Conservation (phyloP, 2,888 invertebrate species). For the Cremastobaeus sp. region DNA sequence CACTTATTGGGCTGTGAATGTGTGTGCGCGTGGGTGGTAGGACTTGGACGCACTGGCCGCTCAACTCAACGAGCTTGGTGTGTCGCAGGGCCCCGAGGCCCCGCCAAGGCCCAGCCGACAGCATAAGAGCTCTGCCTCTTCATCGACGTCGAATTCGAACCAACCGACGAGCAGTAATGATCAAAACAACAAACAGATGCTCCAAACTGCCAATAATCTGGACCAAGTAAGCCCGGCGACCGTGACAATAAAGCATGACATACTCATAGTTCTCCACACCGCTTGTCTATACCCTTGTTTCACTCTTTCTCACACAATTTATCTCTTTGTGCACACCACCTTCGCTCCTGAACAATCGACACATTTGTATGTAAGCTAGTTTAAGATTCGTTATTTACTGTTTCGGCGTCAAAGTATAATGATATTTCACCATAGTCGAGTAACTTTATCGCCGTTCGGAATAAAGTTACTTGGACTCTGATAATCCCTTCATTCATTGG, state of each 20-base stretch:
- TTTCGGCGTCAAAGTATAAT: no score
- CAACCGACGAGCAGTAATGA: constrained; percentile 71
- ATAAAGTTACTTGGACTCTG: no score
- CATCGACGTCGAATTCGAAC: constrained; percentile 70
- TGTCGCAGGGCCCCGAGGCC: constrained; percentile 85
- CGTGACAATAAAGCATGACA: constrained; percentile 50
- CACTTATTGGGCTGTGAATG: constrained; percentile 69
- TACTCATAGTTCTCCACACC: constrained; percentile 34
- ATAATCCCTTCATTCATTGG: no score
- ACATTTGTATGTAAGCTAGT: constrained; percentile 36
- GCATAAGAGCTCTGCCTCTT: constrained; percentile 71
- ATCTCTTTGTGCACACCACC: constrained; percentile 28
- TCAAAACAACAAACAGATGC: constrained; percentile 76
- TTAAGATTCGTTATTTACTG: constrained; percentile 23
- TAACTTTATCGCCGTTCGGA: no score
- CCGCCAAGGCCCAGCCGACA: constrained; percentile 82
- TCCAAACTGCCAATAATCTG: constrained; percentile 75
- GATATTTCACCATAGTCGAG: no score
- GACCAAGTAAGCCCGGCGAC: constrained; percentile 73
- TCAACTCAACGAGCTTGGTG: constrained; percentile 95
- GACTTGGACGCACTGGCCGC: constrained; percentile 98
- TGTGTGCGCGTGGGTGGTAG: constrained; percentile 81
- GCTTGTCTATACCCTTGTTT: constrained; percentile 37
- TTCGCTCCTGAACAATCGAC: constrained; percentile 13
- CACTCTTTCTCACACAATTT: constrained; percentile 30